Evolutionary conservation across 2,888 invertebrate species (phyloP).

Genomic region (Platynereis dumerilii): DNA sequence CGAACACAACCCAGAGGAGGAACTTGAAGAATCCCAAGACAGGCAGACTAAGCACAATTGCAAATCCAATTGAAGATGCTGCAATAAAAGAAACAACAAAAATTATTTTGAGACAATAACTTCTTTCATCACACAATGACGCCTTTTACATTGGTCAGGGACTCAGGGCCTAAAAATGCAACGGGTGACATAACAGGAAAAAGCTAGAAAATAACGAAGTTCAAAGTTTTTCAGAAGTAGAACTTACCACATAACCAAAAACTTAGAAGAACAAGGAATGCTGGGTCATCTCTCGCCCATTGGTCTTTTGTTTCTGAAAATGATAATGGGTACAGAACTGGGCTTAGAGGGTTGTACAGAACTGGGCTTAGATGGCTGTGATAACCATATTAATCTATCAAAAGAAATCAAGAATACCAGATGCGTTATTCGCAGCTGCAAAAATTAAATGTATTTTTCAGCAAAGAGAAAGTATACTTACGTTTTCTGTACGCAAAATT

Average conservation of each 20-base stretch:
- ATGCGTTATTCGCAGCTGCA: too few relatives aligned
- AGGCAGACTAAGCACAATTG: conserved; percentile 76
- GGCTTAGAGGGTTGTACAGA: too few relatives aligned
- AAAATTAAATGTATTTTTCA: too few relatives aligned
- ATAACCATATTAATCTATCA: too few relatives aligned
- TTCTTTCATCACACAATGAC: too few relatives aligned
- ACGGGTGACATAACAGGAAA: too few relatives aligned
- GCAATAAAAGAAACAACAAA: conserved; percentile 63
- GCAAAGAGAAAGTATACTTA: conserved; percentile 72
- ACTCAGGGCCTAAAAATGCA: too few relatives aligned
- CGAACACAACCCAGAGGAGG: conserved; percentile 87
- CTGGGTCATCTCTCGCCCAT: conserved; percentile 98
- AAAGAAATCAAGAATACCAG: too few relatives aligned
- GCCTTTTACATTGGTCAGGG: too few relatives aligned
- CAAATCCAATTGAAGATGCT: conserved; percentile 91
- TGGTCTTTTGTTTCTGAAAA: conserved; percentile 93
- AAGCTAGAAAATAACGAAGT: too few relatives aligned
- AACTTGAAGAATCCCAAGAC: conserved; percentile 75
- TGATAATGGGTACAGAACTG: not conserved
- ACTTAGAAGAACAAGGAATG: conserved; percentile 90
- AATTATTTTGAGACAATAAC: too few relatives aligned
- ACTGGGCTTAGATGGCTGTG: too few relatives aligned
- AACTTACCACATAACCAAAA: conserved; percentile 72
- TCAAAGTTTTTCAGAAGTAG: not conserved
- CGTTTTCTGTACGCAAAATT: conserved; percentile 98